Conservation (phyloP, 2,888 invertebrate species). For the Trichacis sp. region DNA sequence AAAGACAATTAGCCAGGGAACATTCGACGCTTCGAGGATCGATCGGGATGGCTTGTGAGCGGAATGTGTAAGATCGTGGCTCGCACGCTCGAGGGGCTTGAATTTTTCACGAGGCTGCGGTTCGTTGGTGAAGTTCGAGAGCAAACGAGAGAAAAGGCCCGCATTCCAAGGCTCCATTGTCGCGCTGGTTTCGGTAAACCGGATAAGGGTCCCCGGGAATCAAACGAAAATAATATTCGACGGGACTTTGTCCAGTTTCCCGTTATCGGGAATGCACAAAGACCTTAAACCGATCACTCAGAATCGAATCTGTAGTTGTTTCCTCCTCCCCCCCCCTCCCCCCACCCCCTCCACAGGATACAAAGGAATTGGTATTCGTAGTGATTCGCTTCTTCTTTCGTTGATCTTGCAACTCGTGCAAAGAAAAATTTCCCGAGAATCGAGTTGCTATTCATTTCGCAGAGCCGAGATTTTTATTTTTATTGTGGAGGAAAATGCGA, state of each 20-base stretch:
- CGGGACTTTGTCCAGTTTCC: background rate
- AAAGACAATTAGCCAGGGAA: too few species aligned
- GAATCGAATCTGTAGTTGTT: background rate
- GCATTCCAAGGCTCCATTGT: conserved; percentile 33
- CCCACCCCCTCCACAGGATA: too few species aligned
- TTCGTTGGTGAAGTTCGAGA: conserved; percentile 17
- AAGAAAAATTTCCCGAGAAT: too few species aligned
- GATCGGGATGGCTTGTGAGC: too few species aligned
- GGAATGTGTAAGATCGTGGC: too few species aligned
- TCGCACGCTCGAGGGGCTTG: too few species aligned
- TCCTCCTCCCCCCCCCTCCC: background rate
- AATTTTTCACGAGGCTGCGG: too few species aligned
- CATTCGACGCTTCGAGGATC: conserved; percentile 14
- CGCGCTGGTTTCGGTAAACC: conserved; percentile 23
- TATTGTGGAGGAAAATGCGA: too few species aligned
- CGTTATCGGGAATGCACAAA: background rate
- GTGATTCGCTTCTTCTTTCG: background rate
- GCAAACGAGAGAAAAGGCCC: conserved; percentile 26
- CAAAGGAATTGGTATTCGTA: background rate
- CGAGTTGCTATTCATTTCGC: too few species aligned
- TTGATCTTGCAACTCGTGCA: too few species aligned
- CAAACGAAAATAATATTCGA: conserved; percentile 30
- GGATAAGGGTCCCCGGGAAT: conserved; percentile 26
- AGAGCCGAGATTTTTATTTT: too few species aligned
- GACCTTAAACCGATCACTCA: background rate